These are phyloP conservation scores for Anser cygnoides DNA, from an alignment of 2,113 vertebrate genomes.

Conservation along the genomic window DNA sequence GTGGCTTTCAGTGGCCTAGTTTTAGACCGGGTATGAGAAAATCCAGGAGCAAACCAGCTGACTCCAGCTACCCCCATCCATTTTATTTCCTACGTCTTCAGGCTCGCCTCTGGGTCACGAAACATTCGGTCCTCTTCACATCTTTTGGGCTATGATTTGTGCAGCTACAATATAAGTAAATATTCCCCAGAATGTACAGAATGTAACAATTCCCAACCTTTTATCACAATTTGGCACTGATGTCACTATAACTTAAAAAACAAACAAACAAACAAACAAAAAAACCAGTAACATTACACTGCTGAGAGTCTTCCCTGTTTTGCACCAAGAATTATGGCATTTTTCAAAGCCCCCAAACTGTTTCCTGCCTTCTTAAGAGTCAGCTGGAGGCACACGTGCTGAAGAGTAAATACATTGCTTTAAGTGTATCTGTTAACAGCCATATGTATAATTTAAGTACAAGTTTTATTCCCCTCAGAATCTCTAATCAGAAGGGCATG, in stretches of 20 bases:
- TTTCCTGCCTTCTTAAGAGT: conserved; percentile 5
- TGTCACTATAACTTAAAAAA: background rate
- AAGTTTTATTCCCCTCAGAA: conserved; percentile 52
- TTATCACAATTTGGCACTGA: background rate
- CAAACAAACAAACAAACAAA: too few relatives aligned
- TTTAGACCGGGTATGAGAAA: background rate
- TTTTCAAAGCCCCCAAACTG: conserved; percentile 27
- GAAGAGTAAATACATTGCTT: conserved; percentile 44
- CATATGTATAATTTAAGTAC: conserved; percentile 44
- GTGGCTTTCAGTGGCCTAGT: background rate
- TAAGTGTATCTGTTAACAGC: conserved; percentile 57
- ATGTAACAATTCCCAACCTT: background rate
- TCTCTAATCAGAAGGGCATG: conserved; percentile 20
- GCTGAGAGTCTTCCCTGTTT: background rate
- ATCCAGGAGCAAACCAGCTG: background rate
- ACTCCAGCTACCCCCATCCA: background rate
- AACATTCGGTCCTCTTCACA: background rate
- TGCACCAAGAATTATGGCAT: background rate
- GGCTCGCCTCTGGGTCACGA: background rate
- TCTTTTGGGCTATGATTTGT: background rate
- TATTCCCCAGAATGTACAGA: background rate
- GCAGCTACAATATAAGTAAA: background rate
- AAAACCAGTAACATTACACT: background rate
- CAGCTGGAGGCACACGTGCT: conserved; percentile 51
- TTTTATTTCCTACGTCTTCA: background rate